Percentiles rank a stretch among this genome's conserved stretches.
Conservation (phyloP, 2,113 vertebrate genomes). For the Myotis davidii region DNA sequence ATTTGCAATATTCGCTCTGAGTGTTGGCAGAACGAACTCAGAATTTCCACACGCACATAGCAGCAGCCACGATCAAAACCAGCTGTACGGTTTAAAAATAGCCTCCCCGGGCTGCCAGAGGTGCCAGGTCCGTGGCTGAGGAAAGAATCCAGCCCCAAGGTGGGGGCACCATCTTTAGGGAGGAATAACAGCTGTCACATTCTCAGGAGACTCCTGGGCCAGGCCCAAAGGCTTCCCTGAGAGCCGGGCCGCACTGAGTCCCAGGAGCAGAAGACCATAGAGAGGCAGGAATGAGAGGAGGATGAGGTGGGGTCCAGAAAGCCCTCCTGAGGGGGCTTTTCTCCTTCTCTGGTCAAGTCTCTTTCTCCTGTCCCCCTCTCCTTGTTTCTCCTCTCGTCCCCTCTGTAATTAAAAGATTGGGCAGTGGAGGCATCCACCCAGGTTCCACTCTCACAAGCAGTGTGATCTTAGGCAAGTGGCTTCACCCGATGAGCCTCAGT, state of each 20-base stretch:
- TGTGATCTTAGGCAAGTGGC: neutral
- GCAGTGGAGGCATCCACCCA: neutral
- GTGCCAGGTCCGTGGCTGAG: neutral
- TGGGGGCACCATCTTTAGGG: neutral
- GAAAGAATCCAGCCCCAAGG: neutral
- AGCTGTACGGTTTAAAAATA: slow-evolving; percentile 83
- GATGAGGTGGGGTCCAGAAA: fast-evolving
- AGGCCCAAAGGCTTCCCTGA: neutral
- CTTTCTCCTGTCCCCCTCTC: neutral
- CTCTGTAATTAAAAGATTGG: neutral
- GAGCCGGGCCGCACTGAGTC: neutral
- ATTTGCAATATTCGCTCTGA: fast-evolving
- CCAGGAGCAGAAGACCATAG: neutral
- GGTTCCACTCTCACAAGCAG: neutral
- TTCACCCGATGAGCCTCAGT: neutral
- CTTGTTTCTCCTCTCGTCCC: too few relatives aligned
- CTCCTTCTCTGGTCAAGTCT: neutral
- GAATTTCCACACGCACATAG: neutral
- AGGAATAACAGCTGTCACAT: fast-evolving
- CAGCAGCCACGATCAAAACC: slow-evolving; percentile 75
- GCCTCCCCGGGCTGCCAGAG: neutral
- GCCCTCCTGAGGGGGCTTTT: neutral
- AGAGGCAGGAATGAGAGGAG: fast-evolving
- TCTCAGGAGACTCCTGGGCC: neutral
- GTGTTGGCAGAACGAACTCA: neutral